A percentile compares a stretch with the other conserved stretches of the same genome.
Conservation (phyloP, 1,140 invertebrate species). For the Thalassaphorura encarpata region DNA sequence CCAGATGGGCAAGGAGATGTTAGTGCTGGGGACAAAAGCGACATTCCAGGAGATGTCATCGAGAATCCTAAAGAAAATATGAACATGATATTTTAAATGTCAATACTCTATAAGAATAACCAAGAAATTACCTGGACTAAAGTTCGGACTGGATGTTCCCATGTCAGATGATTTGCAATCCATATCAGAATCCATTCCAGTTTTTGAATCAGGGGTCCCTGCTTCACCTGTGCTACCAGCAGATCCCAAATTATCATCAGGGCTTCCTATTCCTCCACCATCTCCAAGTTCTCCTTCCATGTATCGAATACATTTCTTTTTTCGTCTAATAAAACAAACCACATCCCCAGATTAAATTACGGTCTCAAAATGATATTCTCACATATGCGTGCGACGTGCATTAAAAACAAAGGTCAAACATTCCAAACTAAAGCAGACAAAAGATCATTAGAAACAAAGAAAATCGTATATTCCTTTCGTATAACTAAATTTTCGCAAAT, state of each 20-base stretch:
- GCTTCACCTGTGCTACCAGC: conserved; percentile 57
- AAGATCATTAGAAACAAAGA: neutral
- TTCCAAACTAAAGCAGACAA: neutral
- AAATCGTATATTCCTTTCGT: too few relatives aligned
- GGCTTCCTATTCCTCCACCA: conserved; percentile 47
- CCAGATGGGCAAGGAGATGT: conserved; percentile 32
- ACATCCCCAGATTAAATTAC: neutral
- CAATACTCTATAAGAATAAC: neutral
- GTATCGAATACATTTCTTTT: conserved; percentile 97
- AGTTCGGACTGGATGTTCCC: conserved; percentile 39
- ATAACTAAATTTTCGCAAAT: too few relatives aligned
- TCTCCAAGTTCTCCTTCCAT: conserved; percentile 51
- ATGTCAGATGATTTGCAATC: conserved; percentile 37
- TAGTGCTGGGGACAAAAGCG: conserved; percentile 33
- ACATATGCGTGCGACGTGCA: too few relatives aligned
- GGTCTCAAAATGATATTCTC: too few relatives aligned
- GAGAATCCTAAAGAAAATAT: conserved; percentile 55
- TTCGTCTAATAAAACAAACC: conserved; percentile 60
- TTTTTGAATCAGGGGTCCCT: conserved; percentile 46
- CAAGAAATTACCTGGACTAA: conserved; percentile 41
- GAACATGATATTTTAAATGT: too few relatives aligned
- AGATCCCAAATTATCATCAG: conserved; percentile 53
- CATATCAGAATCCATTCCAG: conserved; percentile 47
- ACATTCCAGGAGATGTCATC: conserved; percentile 47
- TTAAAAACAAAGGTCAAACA: conserved; percentile 4